Evolutionary conservation across 1,140 invertebrate species (phyloP).

Genomic region (Stegodyphus mimosarum): DNA sequence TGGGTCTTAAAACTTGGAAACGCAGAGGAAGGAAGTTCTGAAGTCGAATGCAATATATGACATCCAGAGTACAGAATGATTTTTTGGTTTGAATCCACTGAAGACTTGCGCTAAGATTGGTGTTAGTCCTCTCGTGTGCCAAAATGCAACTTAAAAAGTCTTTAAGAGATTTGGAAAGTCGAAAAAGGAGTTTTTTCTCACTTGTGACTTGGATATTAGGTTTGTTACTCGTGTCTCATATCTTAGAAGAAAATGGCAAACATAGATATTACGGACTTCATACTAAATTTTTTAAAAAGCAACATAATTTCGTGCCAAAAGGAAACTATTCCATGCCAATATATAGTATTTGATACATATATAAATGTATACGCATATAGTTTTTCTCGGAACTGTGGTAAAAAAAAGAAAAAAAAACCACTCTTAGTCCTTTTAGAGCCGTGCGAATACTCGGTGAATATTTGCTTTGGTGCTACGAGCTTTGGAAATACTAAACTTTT

Average conservation of each 20-base stretch:
- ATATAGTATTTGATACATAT: constrained; percentile 42
- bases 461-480: constrained; percentile 53
- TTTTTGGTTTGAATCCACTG: not conserved
- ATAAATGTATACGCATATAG: constrained; percentile 17
- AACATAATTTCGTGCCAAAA: constrained; percentile 4
- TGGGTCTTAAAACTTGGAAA: not conserved
- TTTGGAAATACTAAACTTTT: constrained; percentile 31
- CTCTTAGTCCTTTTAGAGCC: constrained; percentile 1
- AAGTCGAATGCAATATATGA: not conserved
- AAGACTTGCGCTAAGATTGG: not conserved
- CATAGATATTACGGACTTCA: constrained; percentile 1
- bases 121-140: too few relatives aligned
- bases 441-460: constrained; percentile 8
- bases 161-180: too few relatives aligned
- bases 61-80: not conserved
- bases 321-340: constrained; percentile 30
- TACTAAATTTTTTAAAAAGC: constrained; percentile 13
- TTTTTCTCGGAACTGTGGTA: constrained; percentile 18
- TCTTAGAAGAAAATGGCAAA: too few relatives aligned
- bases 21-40: not conserved
- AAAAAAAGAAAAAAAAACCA: not conserved
- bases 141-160: too few relatives aligned
- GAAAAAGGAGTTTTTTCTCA: too few relatives aligned
- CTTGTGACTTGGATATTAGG: too few relatives aligned
- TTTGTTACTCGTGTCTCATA: too few relatives aligned